Conservation (phyloP, 2,113 vertebrate genomes). For the Ptilonorhynchus violaceus region DNA sequence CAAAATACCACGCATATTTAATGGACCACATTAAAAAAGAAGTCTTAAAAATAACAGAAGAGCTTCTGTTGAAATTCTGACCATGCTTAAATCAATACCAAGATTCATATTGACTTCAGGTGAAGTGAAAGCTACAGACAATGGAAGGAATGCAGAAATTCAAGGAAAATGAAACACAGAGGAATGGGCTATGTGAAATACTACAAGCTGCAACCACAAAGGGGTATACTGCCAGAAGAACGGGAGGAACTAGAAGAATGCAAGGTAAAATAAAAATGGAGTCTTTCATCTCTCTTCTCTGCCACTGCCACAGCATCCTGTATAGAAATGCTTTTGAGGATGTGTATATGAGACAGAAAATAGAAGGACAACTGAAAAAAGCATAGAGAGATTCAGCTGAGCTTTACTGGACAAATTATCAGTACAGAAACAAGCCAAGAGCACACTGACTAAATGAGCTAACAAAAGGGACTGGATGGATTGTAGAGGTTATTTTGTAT, state of each 20-base stretch:
- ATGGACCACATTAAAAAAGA: background rate
- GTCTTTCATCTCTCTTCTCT: background rate
- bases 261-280: background rate
- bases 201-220: background rate
- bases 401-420: background rate
- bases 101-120: background rate
- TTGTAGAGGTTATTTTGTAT: background rate
- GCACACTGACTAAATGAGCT: background rate
- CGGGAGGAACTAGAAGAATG: background rate
- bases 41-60: background rate
- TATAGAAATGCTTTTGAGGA: background rate
- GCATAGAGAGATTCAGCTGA: background rate
- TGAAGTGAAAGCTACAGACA: background rate
- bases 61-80: background rate
- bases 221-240: background rate
- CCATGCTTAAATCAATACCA: background rate
- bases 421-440: background rate
- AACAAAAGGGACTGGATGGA: background rate
- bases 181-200: background rate
- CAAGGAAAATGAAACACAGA: background rate
- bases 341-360: background rate
- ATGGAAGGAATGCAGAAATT: background rate
- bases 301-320: background rate
- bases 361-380: background rate
- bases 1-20: background rate